These are phyloP conservation scores for Agriotes lineatus DNA, from an alignment of 2,888 invertebrate genomes.

Conservation along the genomic window DNA sequence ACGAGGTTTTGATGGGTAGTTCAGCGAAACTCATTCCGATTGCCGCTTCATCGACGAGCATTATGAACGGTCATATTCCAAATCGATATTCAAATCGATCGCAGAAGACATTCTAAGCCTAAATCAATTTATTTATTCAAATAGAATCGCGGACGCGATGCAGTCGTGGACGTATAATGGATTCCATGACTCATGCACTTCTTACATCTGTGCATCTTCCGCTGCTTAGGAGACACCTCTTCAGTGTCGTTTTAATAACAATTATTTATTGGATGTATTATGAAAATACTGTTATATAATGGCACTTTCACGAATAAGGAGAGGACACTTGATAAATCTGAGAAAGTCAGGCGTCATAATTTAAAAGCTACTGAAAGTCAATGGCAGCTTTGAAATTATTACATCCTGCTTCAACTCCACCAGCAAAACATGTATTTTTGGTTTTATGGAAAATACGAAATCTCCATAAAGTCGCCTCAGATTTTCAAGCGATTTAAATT, in stretches of 20 bases:
- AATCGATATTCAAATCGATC: slow-evolving; percentile 52
- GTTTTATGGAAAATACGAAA: too few species aligned
- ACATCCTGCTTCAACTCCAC: too few species aligned
- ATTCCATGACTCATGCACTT: slow-evolving; percentile 37
- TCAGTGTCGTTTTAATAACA: slow-evolving; percentile 35
- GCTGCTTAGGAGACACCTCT: slow-evolving; percentile 35
- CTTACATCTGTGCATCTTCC: slow-evolving; percentile 35
- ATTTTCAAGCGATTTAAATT: too few species aligned
- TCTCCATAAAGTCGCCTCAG: too few species aligned
- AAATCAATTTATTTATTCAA: slow-evolving; percentile 61
- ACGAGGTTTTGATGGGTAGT: slow-evolving; percentile 7
- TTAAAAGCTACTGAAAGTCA: too few species aligned
- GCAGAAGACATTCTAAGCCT: slow-evolving; percentile 54
- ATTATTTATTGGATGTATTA: slow-evolving; percentile 31
- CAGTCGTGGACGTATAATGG: slow-evolving; percentile 39
- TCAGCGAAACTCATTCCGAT: not conserved
- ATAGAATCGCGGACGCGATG: slow-evolving; percentile 57
- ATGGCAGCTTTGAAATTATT: too few species aligned
- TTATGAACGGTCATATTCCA: slow-evolving; percentile 16
- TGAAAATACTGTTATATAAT: slow-evolving; percentile 33
- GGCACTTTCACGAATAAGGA: slow-evolving; percentile 31
- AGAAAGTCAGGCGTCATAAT: not conserved
- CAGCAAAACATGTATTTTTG: too few species aligned
- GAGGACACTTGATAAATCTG: slow-evolving; percentile 1
- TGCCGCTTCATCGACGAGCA: not conserved